Percentiles rank a stretch among this genome's conserved stretches.
phyloP scores from a whole-genome alignment of 2,888 invertebrate species.

The Ischnus inquisitorius region DNA sequence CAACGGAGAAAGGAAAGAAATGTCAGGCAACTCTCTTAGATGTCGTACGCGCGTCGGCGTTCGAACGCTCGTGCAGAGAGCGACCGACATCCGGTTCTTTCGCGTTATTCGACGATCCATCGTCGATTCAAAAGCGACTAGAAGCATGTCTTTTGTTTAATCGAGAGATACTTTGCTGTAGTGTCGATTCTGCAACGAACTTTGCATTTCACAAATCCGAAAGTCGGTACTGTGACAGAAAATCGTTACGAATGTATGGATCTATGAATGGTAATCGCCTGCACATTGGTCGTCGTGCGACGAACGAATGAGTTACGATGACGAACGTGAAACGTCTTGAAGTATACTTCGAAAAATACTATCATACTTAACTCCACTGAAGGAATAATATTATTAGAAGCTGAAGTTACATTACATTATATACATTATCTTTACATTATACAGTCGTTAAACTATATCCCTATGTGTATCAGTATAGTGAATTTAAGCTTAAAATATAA shows the following conservation, averaged over 20 bases:
- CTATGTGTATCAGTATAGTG: no score
- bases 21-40: conserved; percentile 53
- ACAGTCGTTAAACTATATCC: no score
- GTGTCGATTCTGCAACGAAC: not conserved
- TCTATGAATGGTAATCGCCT: not conserved
- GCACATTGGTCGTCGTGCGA: not conserved
- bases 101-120: conserved; percentile 6
- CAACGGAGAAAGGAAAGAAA: conserved; percentile 58
- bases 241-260: not conserved
- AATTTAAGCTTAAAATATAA: no score
- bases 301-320: not conserved
- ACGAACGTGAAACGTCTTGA: no score
- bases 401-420: no score
- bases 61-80: conserved; percentile 18
- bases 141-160: not conserved
- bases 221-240: not conserved
- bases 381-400: no score
- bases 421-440: no score
- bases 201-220: not conserved
- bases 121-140: not conserved
- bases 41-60: conserved; percentile 51
- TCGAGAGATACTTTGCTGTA: not conserved
- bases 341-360: no score
- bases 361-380: no score
- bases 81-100: conserved; percentile 36